Percentiles rank a stretch among this genome's conserved stretches.
These are phyloP conservation scores for Falco punctatus DNA, from an alignment of 2,113 vertebrate species.

Conservation along the genomic window DNA sequence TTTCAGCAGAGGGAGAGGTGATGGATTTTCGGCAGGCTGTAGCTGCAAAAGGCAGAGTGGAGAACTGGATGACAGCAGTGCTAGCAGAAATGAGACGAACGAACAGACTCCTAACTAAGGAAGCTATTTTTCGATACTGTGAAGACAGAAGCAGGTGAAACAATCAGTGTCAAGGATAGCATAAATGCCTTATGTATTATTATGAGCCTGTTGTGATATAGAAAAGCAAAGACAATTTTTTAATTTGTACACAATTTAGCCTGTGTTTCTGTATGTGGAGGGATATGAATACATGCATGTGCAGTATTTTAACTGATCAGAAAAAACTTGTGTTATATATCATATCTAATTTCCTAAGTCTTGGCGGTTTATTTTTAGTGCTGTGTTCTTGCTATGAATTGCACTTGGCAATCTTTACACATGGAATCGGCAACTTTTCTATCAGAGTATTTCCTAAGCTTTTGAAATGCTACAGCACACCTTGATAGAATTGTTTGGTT, in stretches of 20 bases:
- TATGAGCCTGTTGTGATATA: neutral
- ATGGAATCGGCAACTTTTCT: neutral
- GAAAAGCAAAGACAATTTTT: neutral
- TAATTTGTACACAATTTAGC: neutral
- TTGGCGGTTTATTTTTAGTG: neutral
- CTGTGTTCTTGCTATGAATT: neutral
- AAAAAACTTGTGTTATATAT: neutral
- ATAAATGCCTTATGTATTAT: neutral
- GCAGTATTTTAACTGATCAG: neutral
- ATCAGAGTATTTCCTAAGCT: neutral
- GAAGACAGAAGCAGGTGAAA: conserved; percentile 86
- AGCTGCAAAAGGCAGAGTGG: conserved; percentile 86
- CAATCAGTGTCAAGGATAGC: neutral
- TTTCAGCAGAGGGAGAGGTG: conserved; percentile 91
- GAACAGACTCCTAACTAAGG: conserved; percentile 92
- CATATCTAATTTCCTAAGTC: fast-evolving
- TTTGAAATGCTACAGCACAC: neutral
- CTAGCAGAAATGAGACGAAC: conserved; percentile 89
- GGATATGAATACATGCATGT: neutral
- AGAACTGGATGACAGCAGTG: conserved; percentile 93
- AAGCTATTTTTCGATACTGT: conserved; percentile 92
- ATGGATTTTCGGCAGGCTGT: conserved; percentile 85
- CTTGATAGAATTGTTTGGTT: neutral
- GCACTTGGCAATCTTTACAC: neutral
- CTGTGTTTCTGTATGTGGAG: neutral